These are phyloP conservation scores for Loris lydekkerianus DNA, from an alignment of 2,797 vertebrate species.

Conservation along the genomic window DNA sequence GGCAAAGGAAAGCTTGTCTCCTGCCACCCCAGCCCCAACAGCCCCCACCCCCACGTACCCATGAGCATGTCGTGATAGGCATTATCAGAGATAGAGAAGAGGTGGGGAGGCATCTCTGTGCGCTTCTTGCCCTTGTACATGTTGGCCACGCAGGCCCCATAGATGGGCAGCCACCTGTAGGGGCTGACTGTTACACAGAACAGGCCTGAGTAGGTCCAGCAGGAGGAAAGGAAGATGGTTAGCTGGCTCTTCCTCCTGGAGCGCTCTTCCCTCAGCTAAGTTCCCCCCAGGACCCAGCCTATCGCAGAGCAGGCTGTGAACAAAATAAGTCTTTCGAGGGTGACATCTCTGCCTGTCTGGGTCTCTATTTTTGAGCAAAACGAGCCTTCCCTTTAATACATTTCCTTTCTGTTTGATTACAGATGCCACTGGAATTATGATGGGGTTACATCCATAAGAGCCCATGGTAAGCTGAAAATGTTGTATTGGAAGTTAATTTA, in stretches of 20 bases:
- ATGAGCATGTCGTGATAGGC: conserved; percentile 89
- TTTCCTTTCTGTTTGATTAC: conserved; percentile 49
- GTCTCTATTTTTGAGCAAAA: conserved; percentile 36
- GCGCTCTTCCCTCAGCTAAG: background rate
- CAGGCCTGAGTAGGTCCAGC: conserved; percentile 89
- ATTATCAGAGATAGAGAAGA: conserved; percentile 90
- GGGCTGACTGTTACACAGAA: conserved; percentile 90
- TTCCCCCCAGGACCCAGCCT: background rate
- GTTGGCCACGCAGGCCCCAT: conserved; percentile 86
- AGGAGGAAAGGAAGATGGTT: background rate
- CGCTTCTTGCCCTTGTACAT: conserved; percentile 89
- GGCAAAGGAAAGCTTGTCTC: background rate
- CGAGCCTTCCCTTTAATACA: conserved; percentile 20
- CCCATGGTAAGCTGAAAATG: background rate
- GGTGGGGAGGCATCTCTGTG: conserved; percentile 89
- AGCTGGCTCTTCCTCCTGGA: background rate
- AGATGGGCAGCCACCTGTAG: conserved; percentile 90
- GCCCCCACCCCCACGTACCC: conserved; percentile 77
- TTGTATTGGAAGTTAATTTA: background rate
- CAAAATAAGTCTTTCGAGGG: background rate
- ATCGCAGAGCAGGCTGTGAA: background rate
- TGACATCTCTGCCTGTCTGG: background rate
- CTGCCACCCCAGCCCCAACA: accelerated
- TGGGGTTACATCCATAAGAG: background rate
- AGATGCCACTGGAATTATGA: background rate